Evolutionary conservation across 64 coral and sea anemone genomes (phyloP), one percentile per base, ranked within the genome.

Genomic region (Exaiptasia diaphana): DNA sequence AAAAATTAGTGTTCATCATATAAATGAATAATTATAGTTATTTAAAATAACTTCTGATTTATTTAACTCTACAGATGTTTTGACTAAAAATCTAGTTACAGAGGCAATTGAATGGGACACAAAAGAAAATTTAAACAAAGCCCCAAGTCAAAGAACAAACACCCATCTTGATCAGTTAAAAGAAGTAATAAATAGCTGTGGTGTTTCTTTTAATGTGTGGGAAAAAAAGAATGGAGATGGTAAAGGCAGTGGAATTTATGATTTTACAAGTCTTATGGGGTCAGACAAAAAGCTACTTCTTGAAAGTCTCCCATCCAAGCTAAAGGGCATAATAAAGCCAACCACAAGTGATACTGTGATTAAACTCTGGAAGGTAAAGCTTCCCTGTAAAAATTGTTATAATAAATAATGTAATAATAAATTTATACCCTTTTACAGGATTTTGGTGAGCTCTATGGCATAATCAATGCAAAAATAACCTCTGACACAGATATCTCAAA

Each of bases 171-270:
- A 62, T 22, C 15, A 4, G 13, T 56, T 79, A 1, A 17, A 41
- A 30, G 27, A 15, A 10, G 38, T 56, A 4, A 79, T 63, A 13
- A 37, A 18, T 1, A 86, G 72, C 43, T 86, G 83, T 68, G 56
- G 76, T 42, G 44, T 48, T 17, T 68, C 22, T 0, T 80, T 64
- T 39, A 58, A 33, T 50, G 76, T 89, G 23, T 89, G 86, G 86
- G 68, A 81, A 64, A 89, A 89, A 36, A 68, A 64, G 17, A 77
- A 88, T 64, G 86, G 76, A 5, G 86, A 88, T 73, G 86, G 86
- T 0, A 88, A 73, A 55, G 76, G 55, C 0, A 88, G 65, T 80
- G 86, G 63, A 4, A 41, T 71, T 15, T 74, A 80, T 49, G 86
- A 88, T 23, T 80, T 59, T 9, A 88, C 86, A 32, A 80, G 75